Percentiles rank a stretch among this genome's conserved stretches.
These are phyloP conservation scores for Eidolon helvum DNA, from an alignment of 2,113 vertebrate species.

Conservation along the genomic window DNA sequence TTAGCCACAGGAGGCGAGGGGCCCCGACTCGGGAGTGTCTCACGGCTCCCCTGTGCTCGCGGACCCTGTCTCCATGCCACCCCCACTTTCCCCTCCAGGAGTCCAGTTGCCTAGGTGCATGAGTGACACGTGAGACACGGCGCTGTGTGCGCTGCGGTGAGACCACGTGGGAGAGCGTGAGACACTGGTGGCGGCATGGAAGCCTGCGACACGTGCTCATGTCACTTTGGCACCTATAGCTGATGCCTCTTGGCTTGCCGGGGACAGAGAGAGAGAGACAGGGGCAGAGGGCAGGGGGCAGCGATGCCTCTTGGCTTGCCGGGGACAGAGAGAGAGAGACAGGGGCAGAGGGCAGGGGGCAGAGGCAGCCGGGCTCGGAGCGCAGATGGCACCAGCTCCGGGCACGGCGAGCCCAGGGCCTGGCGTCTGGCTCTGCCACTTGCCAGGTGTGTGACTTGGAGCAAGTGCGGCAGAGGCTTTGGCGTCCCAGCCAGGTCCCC, in stretches of 20 bases:
- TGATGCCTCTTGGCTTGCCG: accelerated
- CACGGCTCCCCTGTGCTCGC: accelerated
- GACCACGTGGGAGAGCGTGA: not conserved
- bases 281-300: not conserved
- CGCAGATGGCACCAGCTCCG: too few species aligned
- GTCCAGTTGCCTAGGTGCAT: not conserved
- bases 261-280: too few species aligned
- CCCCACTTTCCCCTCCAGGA: not conserved
- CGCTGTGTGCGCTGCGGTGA: not conserved
- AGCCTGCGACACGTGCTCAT: accelerated
- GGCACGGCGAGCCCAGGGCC: not conserved
- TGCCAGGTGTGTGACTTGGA: not conserved
- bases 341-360: not conserved
- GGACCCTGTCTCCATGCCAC: not conserved
- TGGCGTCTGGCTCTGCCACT: not conserved
- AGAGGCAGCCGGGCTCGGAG: too few species aligned
- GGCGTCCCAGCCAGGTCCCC: accelerated
- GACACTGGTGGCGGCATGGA: accelerated
- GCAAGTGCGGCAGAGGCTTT: not conserved
- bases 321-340: too few species aligned
- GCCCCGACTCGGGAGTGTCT: not conserved
- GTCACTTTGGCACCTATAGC: accelerated
- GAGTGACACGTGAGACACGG: not conserved
- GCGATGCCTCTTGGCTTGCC: not conserved
- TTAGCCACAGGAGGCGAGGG: not conserved